Conservation (phyloP, 2,797 vertebrate species). For the Helostoma temminkii region DNA sequence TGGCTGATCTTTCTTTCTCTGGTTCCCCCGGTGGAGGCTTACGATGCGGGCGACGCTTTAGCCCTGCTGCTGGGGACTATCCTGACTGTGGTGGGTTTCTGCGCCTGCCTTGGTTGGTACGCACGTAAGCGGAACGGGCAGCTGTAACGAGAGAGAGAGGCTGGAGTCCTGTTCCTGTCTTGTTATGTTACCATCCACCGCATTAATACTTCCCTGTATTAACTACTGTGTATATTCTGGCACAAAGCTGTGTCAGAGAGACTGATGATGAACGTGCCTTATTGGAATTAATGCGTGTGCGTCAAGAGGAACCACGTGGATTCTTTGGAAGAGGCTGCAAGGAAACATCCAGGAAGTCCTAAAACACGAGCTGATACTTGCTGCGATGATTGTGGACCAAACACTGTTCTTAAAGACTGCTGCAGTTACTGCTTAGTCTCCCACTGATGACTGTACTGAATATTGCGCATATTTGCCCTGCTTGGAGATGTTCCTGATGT, state of each 20-base stretch:
- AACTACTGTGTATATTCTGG: not conserved
- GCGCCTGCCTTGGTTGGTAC: conserved; percentile 93
- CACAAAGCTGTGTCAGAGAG: conserved; percentile 12
- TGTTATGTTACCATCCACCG: conserved; percentile 1
- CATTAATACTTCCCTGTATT: not conserved
- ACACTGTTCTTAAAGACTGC: conserved; percentile 40
- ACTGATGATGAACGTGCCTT: conserved; percentile 65
- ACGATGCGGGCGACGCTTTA: conserved; percentile 90
- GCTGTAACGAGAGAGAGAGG: conserved; percentile 73
- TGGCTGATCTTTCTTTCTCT: conserved; percentile 74
- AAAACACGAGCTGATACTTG: conserved; percentile 12
- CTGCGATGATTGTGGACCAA: conserved; percentile 42
- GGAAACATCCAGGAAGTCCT: conserved; percentile 58
- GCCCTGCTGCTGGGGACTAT: conserved; percentile 88
- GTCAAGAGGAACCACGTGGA: conserved; percentile 19
- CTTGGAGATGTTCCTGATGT: conserved; percentile 11
- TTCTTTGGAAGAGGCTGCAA: not conserved
- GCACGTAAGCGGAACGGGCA: conserved; percentile 88
- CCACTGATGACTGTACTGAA: not conserved
- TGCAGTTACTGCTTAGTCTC: conserved; percentile 1
- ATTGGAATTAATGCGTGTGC: conserved; percentile 18
- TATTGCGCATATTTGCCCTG: not conserved
- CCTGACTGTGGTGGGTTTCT: conserved; percentile 87
- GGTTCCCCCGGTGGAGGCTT: conserved; percentile 86
- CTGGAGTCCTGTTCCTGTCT: not conserved